Evolutionary conservation across 1,140 invertebrate species (phyloP), one percentile per base, ranked within the genome.

Genomic region (Drosophila nebulosa): DNA sequence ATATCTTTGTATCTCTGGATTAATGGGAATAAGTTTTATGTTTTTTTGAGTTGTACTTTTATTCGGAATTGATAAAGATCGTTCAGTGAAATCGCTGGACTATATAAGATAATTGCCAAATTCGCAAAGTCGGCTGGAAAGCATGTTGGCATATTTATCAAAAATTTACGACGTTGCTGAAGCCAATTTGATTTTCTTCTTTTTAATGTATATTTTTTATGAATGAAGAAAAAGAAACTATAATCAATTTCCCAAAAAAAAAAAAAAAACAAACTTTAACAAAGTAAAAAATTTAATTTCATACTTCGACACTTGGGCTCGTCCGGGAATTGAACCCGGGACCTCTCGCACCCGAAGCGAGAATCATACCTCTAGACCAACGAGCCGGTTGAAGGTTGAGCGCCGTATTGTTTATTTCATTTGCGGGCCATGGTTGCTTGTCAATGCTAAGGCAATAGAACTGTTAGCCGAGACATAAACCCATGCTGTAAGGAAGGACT

Each of bases 251-350:
- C 16, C 0, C 27, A 52, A 50, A 18, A 6, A 12, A 22, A 50
- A 64, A 67, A 72, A 9, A 52, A 36, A 50, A 1, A 51, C 42
- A 21, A 26, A 50, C 7, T 51, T 21, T 24, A 24, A 52, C 36
- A 9, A 10, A 84, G 56, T 63, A 78, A 50, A 62, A 50, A 52
- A 21, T 36, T 58, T 55, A 24, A 22, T 51, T 64, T 18, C 50
- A 46, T 3, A 46, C 60, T 58, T 68, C 22, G 6, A 30, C 61
- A 51, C 63, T 78, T 90, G 94, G 95, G 95, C 94, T 95, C 94
- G 94, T 94, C 94, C 94, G 94, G 94, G 94, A 95, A 95, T 95
- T 95, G 94, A 95, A 95, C 95, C 95, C 94, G 94, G 94, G 94
- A 95, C 95, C 95, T 95, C 95, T 95, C 95, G 94, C 95, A 95